Percentiles rank a stretch among this genome's conserved stretches.
These are phyloP conservation scores for Gobionotothen gibberifrons DNA, from an alignment of 2,797 vertebrate species.

Conservation along the genomic window DNA sequence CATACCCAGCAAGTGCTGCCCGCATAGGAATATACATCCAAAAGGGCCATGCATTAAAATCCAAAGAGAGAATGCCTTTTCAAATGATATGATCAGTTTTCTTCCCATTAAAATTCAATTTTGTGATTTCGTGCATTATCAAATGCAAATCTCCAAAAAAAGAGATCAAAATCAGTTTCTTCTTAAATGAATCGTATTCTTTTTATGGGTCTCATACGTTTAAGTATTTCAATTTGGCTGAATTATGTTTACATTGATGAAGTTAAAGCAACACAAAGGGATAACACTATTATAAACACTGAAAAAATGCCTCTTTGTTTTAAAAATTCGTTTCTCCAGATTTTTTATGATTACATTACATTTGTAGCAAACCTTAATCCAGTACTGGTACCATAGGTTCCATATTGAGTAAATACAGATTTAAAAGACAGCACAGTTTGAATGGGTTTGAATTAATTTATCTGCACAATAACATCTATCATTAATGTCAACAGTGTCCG, in stretches of 20 bases:
- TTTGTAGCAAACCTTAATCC: too few relatives aligned
- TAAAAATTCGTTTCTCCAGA: not conserved
- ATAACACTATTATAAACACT: not conserved
- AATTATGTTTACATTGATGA: constrained; percentile 1
- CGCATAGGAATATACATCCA: not conserved
- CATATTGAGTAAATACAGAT: too few relatives aligned
- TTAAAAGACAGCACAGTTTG: not conserved
- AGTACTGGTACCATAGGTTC: too few relatives aligned
- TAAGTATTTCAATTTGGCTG: too few relatives aligned
- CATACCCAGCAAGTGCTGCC: constrained; percentile 41
- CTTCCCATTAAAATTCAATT: not conserved
- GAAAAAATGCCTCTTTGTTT: not conserved
- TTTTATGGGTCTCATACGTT: too few relatives aligned
- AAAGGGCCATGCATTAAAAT: not conserved
- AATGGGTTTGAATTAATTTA: not conserved
- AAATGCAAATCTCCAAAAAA: too few relatives aligned
- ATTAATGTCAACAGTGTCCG: not conserved
- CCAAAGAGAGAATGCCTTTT: not conserved
- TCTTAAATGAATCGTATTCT: too few relatives aligned
- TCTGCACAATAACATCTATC: not conserved
- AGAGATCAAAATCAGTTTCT: too few relatives aligned
- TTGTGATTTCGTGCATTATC: not conserved
- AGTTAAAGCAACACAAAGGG: constrained; percentile 13
- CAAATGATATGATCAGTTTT: not conserved
- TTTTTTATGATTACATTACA: not conserved